Base-by-base conservation (phyloP, 35 echinoderm and acorn worm genomes). In the Patiria miniata region DNA sequence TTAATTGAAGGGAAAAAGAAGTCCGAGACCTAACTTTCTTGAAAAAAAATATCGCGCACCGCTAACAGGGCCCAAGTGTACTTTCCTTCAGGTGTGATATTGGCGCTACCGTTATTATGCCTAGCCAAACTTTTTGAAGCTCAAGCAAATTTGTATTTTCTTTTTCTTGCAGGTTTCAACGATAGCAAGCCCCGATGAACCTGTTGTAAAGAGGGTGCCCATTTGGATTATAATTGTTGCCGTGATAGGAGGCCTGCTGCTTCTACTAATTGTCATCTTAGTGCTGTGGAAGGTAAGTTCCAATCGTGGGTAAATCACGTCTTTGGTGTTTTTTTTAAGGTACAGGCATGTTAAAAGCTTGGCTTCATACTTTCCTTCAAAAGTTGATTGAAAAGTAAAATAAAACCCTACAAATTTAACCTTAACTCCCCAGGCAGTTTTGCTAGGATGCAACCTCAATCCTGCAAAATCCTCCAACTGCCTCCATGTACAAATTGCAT, bases 201-300 rank as follows among this genome's bases (percentile, higher is more conserved):
- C 65, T 4, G 65, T 30, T 8, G 42, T 47, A 8, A 65, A 40
- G 37, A 53, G 77, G 7, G 85, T 91, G 3, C 90, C 93, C 32
- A 91, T 65, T 34, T 95, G 93, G 93, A 44, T 95, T 6, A 79
- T 95, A 39, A 85, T 84, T 51, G 34, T 95, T 12, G 85, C 84
- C 32, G 87, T 91, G 40, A 68, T 86, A 21, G 78, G 52, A 22
- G 93, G 93, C 37, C 78, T 95, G 0, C 37, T 81, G 8, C 78
- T 77, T 61, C 77, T 95, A 18, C 17, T 95, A 34, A 16, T 77
- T 1, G 34, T 95, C n/a, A 68, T 95, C 34, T 40, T 88, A 10
- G 23, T 95, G 17, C 83, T 95, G 84, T 91, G 84, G 84, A 95
- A 95, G 85, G 93, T 95, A 83, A 77, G 93, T 9, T 55, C 10